Base-by-base conservation (phyloP, 2,797 vertebrate species). In the Aldrovandia affinis region DNA sequence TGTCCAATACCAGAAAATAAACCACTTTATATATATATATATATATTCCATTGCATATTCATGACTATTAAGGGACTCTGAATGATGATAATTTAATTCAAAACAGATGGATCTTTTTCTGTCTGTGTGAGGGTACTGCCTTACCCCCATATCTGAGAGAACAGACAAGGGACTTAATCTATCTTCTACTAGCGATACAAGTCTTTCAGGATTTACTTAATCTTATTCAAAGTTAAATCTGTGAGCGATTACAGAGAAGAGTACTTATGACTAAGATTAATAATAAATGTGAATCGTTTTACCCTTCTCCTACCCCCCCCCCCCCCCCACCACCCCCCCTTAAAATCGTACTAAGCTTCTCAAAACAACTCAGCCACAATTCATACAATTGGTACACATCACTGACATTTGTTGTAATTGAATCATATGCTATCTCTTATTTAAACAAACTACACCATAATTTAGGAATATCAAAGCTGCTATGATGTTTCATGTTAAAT, bases 221-320 rank as follows among this genome's bases (percentile, higher is more conserved):
- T 47, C 33, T 68, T 78, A 80, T 84, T 68, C 18, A 84, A 80
- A 68, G 39, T 44, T 10, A 65, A 81, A 65, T 80, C 52, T 54
- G 18, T 18, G 7, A 57, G 54, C 68, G 70, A 78, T 59, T 61
- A 83, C 20, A 61, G 73, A 83, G 82, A 15, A 57, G 6, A n/a
- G 3, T 61, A 36, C 28, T 18, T 22, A 63, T 57, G 15, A 59
- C 25, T 77, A 18, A 18, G 33, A 70, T 15, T 28, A 57, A 77
- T 12, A 75, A 30, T 9, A 77, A 3, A 52, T 30, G 25, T 63
- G 10, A 15, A 28, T 44, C 22, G 18, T 42, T 61, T 61, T 42
- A n/a, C 28, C 70, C 30, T 44, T n/a, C 59, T 73, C 30, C 28
- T n/a, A 7, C n/a, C 6, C 33, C 20, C 70, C 25, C 44, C 42